Evolutionary conservation across 2,113 vertebrate species (phyloP).

Genomic region (Oreotrochilus melanogaster): DNA sequence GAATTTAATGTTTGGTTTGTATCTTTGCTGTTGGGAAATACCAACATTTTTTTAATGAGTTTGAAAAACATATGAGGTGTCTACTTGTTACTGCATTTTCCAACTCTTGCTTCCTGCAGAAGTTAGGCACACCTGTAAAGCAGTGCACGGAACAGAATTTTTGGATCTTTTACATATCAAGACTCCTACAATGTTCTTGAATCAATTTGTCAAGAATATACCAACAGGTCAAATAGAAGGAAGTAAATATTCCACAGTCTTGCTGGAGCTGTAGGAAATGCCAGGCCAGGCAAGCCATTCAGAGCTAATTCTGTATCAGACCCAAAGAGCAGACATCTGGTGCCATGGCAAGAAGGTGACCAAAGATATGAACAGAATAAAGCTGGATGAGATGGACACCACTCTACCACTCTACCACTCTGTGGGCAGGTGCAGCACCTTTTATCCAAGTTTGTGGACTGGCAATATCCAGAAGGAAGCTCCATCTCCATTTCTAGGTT

Average conservation of each 20-base stretch:
- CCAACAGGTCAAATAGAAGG: neutral
- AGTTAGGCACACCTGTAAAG: neutral
- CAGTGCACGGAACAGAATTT: neutral
- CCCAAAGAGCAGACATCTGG: neutral
- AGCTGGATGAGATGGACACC: neutral
- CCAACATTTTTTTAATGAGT: neutral
- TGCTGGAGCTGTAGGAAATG: neutral
- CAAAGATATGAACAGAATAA: neutral
- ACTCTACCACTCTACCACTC: neutral
- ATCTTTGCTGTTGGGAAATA: neutral
- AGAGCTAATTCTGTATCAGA: neutral
- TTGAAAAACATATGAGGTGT: neutral
- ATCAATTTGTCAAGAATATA: neutral
- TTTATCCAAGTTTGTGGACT: neutral
- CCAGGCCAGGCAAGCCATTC: neutral
- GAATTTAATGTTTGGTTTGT: neutral
- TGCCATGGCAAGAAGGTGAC: neutral
- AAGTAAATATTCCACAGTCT: neutral
- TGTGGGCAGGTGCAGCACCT: neutral
- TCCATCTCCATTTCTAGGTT: neutral
- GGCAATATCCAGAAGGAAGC: rapidly evolving
- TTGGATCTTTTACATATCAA: neutral
- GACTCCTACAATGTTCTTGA: neutral
- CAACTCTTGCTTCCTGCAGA: neutral
- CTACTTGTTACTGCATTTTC: neutral